A percentile compares a stretch with the other conserved stretches of the same genome.
Evolutionary conservation across 2,113 vertebrate genomes (phyloP).

Genomic region (Psettodes erumei): DNA sequence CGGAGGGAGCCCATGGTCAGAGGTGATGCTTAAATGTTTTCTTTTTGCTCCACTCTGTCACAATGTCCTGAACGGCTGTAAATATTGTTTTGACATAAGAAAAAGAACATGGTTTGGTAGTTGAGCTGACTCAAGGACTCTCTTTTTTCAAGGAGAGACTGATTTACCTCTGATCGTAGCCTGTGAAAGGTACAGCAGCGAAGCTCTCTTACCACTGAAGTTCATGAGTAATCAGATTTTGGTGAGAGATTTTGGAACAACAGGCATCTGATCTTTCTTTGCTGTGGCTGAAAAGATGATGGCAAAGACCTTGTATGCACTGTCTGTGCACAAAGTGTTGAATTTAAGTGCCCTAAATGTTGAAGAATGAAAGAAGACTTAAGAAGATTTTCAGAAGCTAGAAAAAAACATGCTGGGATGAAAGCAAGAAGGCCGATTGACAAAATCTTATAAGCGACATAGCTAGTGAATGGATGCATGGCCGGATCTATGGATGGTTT

Average conservation of each 20-base stretch:
- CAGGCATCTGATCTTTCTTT: conserved; percentile 1
- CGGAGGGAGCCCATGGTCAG: conserved; percentile 41
- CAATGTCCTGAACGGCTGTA: conserved; percentile 30
- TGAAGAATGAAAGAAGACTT: not conserved
- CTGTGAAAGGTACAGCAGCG: conserved; percentile 21
- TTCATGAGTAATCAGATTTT: conserved; percentile 61
- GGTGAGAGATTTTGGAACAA: conserved; percentile 35
- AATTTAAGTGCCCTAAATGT: not conserved
- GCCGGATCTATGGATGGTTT: conserved; percentile 17
- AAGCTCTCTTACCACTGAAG: conserved; percentile 23
- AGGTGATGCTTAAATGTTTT: conserved; percentile 65
- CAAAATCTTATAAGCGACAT: too few species aligned
- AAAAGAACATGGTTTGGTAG: conserved; percentile 4
- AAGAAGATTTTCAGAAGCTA: not conserved
- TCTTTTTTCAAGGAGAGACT: conserved; percentile 37
- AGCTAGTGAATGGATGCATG: not conserved
- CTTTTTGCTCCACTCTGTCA: conserved; percentile 48
- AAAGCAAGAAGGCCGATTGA: not conserved
- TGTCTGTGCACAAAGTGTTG: not conserved
- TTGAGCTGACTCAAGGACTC: conserved; percentile 38
- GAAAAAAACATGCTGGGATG: not conserved
- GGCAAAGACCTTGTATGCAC: not conserved
- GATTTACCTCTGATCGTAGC: conserved; percentile 51
- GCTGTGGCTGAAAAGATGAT: conserved; percentile 15
- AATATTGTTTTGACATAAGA: conserved; percentile 54